These are phyloP conservation scores for Stigmatopora nigra DNA, from an alignment of 2,113 vertebrate genomes.

Conservation along the genomic window DNA sequence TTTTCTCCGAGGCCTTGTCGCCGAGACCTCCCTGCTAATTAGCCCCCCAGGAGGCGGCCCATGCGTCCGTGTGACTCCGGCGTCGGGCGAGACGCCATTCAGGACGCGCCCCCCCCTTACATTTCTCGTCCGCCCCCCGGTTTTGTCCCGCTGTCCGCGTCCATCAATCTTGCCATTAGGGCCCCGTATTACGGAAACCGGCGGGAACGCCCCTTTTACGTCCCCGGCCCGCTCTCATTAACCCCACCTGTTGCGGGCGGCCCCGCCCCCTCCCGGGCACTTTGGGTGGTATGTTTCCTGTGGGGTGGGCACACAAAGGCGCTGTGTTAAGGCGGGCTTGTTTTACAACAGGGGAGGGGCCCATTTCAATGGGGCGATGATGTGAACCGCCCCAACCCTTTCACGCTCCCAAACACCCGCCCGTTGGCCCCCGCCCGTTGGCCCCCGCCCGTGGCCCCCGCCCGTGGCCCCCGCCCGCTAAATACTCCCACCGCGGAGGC, in stretches of 20 bases:
- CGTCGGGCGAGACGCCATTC: conserved; percentile 77
- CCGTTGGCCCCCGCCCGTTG: no score
- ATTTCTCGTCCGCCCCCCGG: conserved; percentile 70
- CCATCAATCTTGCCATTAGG: conserved; percentile 99
- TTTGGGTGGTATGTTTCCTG: conserved; percentile 93
- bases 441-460: no score
- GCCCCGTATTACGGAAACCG: conserved; percentile 80
- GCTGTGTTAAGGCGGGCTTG: conserved; percentile 83
- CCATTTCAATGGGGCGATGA: conserved; percentile 81
- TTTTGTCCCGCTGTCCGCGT: conserved; percentile 93
- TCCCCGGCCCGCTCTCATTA: conserved; percentile 49
- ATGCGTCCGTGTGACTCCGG: conserved; percentile 69
- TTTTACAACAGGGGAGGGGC: conserved; percentile 99
- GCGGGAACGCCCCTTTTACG: conserved; percentile 77
- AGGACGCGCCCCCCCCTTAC: conserved; percentile 54
- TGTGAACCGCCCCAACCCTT: conserved; percentile 86
- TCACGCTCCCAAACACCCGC: conserved; percentile 85
- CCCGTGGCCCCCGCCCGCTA: no score
- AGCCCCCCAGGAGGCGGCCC: conserved; percentile 79
- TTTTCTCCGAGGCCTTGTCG: conserved; percentile 76
- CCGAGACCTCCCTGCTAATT: conserved; percentile 98
- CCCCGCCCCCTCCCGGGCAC: conserved; percentile 50
- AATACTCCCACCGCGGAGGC: no score
- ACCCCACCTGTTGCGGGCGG: conserved; percentile 37
- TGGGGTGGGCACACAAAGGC: conserved; percentile 78